Conservation (phyloP, 1,140 invertebrate genomes). For the Papilio xuthus region DNA sequence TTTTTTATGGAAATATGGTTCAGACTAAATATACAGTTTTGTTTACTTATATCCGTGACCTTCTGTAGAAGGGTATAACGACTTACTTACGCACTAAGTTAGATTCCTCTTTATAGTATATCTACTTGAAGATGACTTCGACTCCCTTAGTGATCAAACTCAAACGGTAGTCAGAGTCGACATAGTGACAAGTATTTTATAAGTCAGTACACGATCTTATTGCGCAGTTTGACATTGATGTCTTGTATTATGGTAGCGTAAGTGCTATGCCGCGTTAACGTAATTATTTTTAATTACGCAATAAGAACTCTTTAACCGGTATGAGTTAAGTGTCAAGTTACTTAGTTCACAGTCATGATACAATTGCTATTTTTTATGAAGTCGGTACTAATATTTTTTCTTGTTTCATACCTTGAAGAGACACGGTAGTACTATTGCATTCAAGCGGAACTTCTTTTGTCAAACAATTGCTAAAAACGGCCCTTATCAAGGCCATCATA, state of each 20-base stretch:
- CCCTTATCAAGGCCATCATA: not conserved
- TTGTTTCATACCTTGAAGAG: not conserved
- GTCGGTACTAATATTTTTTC: not conserved
- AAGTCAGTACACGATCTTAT: not conserved
- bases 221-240: not conserved
- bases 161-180: too few species aligned
- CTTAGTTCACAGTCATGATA: constrained; percentile 1
- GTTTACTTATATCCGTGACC: too few species aligned
- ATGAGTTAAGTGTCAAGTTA: constrained; percentile 18
- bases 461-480: not conserved
- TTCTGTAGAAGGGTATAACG: too few species aligned
- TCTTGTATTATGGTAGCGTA: not conserved
- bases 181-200: too few species aligned
- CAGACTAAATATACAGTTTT: too few species aligned
- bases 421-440: not conserved
- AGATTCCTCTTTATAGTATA: too few species aligned
- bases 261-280: constrained; percentile 21
- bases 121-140: too few species aligned
- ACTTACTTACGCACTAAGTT: too few species aligned
- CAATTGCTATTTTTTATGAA: not conserved
- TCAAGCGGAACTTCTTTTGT: not conserved
- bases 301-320: constrained; percentile 12
- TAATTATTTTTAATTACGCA: constrained; percentile 35
- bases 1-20: too few species aligned
- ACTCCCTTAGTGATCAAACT: too few species aligned